Percentiles rank a stretch among this genome's conserved stretches.
Conservation (phyloP, 2,888 invertebrate genomes). For the Limnephilus marmoratus region DNA sequence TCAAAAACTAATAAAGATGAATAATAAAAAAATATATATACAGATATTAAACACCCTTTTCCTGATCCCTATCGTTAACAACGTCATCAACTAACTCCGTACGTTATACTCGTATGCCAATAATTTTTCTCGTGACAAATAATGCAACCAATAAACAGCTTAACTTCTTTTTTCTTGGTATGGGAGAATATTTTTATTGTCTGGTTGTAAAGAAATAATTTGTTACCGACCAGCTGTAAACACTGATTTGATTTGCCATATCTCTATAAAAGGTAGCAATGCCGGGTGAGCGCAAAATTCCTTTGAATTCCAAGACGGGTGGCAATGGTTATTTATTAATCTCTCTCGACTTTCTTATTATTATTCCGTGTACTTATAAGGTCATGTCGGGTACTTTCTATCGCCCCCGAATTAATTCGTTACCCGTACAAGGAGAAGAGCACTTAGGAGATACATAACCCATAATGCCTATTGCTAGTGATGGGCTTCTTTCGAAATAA, state of each 20-base stretch:
- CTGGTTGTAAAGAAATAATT: background rate
- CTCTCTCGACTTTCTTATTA: background rate
- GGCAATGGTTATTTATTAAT: background rate
- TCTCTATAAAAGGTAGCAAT: conserved; percentile 8
- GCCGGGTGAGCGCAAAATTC: background rate
- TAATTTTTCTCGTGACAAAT: background rate
- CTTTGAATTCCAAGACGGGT: background rate
- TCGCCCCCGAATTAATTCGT: background rate
- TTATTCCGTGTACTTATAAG: background rate
- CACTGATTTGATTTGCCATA: background rate
- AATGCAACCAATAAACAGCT: background rate
- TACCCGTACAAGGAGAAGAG: background rate
- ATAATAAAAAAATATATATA: too few relatives aligned
- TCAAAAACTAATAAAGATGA: too few relatives aligned
- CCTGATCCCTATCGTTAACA: background rate
- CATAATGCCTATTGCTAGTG: background rate
- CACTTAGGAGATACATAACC: background rate
- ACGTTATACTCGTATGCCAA: background rate
- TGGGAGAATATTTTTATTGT: background rate
- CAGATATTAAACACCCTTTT: background rate
- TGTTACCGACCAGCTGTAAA: background rate
- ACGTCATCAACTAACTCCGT: too few relatives aligned
- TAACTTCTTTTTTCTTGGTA: background rate
- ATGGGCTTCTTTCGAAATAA: background rate
- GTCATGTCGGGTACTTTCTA: conserved; percentile 13